Evolutionary conservation across 2,888 invertebrate genomes (phyloP).

Genomic region (Leucophenga montana): DNA sequence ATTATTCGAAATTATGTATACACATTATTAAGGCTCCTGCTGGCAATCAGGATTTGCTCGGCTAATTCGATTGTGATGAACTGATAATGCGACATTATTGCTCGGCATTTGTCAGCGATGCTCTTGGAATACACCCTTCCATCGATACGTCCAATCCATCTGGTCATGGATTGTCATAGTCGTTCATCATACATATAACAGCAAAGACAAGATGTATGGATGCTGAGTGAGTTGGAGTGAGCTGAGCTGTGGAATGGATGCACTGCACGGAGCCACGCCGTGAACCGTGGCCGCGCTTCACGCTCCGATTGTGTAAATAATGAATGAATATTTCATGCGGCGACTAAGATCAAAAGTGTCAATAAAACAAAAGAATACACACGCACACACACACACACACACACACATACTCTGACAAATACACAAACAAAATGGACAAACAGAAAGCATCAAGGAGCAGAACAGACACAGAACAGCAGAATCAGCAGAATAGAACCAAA

Average conservation of each 20-base stretch:
- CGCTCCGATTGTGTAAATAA: constrained; percentile 46
- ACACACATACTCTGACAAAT: constrained; percentile 23
- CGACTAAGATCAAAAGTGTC: constrained; percentile 65
- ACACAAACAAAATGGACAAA: constrained; percentile 15
- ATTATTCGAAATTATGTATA: background rate
- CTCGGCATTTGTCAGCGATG: constrained; percentile 61
- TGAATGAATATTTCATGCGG: constrained; percentile 63
- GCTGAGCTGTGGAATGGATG: too few relatives aligned
- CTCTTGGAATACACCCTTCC: background rate
- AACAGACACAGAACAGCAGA: background rate
- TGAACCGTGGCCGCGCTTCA: background rate
- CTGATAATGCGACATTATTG: constrained; percentile 66
- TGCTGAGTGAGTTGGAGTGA: constrained; percentile 26
- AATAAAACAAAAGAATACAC: constrained; percentile 58
- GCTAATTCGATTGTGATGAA: constrained; percentile 66
- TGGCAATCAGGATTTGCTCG: constrained; percentile 41
- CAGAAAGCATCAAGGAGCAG: constrained; percentile 26
- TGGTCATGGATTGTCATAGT: background rate
- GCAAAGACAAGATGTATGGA: too few relatives aligned
- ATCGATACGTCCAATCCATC: too few relatives aligned
- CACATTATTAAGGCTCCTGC: background rate
- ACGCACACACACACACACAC: constrained; percentile 49
- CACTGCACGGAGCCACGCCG: too few relatives aligned
- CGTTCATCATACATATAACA: background rate
- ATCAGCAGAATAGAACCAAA: too few relatives aligned